phyloP scores from a whole-genome alignment of 2,888 invertebrate species.

The Apamea monoglypha region DNA sequence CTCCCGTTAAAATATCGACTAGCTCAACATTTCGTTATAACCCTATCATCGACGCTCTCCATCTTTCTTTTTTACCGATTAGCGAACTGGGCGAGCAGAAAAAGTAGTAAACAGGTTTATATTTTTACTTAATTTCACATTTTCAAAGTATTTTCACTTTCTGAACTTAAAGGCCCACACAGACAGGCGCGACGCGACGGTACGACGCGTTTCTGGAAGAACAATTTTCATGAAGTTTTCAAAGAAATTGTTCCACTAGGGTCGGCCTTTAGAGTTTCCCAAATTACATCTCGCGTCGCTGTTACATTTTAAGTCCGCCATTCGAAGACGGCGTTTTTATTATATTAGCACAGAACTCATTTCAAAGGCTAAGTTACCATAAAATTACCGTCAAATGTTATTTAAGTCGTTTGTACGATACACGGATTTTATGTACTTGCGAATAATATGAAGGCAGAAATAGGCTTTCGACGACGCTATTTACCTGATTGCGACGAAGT shows the following conservation, averaged over 20 bases:
- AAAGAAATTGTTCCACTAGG: background rate
- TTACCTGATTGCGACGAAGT: constrained; percentile 10
- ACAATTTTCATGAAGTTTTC: background rate
- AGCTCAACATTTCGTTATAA: constrained; percentile 7
- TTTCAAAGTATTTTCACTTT: constrained; percentile 14
- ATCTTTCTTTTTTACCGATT: background rate
- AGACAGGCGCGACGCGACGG: background rate
- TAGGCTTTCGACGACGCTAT: constrained; percentile 10
- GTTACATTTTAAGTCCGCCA: constrained; percentile 38
- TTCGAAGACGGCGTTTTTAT: constrained; percentile 38
- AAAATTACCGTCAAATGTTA: constrained; percentile 34
- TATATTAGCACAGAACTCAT: constrained; percentile 23
- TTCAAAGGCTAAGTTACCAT: constrained; percentile 20
- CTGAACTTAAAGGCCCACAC: background rate
- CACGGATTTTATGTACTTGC: constrained; percentile 24
- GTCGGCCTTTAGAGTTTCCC: constrained; percentile 4
- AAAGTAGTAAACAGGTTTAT: background rate
- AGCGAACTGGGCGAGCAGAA: background rate
- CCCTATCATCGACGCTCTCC: background rate
- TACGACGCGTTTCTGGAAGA: background rate
- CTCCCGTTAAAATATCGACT: background rate
- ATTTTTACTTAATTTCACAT: background rate
- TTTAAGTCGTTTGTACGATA: constrained; percentile 12
- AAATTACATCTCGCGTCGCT: constrained; percentile 2
- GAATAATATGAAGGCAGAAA: constrained; percentile 4